Percentiles rank a stretch among this genome's conserved stretches.
Evolutionary conservation across 1,140 invertebrate species (phyloP).

Genomic region (Meteorus sp.): DNA sequence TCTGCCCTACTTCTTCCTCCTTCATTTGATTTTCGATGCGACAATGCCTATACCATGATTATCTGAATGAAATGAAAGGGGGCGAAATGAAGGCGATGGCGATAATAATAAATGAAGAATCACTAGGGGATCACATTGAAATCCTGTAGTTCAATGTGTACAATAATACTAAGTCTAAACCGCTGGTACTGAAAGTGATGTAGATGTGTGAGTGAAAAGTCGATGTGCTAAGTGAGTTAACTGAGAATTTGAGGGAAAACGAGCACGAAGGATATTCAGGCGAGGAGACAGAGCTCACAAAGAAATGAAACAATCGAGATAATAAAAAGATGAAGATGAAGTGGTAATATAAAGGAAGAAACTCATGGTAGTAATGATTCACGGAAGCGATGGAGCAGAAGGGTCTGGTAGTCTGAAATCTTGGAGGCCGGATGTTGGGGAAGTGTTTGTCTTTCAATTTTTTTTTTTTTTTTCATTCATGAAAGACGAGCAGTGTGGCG

Average conservation of each 20-base stretch:
- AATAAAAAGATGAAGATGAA: constrained; percentile 17
- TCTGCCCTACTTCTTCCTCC: constrained; percentile 3
- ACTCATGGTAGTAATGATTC: background rate
- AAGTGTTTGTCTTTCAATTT: too few relatives aligned
- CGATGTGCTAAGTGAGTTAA: constrained; percentile 43
- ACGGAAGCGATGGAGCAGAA: background rate
- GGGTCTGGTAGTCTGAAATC: constrained; percentile 33
- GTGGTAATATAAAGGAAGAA: background rate
- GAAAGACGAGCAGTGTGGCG: constrained; percentile 55
- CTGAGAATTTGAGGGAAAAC: constrained; percentile 40
- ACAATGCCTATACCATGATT: background rate
- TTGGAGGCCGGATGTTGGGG: constrained; percentile 51
- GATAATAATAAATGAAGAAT: constrained; percentile 13
- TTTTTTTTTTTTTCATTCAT: too few relatives aligned
- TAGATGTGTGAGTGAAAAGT: constrained; percentile 39
- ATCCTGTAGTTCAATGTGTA: constrained; percentile 13
- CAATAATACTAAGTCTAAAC: constrained; percentile 25
- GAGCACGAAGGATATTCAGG: too few relatives aligned
- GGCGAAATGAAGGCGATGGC: constrained; percentile 13
- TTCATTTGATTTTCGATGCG: constrained; percentile 11
- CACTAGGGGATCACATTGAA: background rate
- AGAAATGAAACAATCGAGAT: constrained; percentile 1
- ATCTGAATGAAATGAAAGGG: constrained; percentile 1
- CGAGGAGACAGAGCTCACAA: constrained; percentile 18
- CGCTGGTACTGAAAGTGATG: constrained; percentile 7